Percentiles rank a stretch among this genome's conserved stretches.
Conservation (phyloP, 53 echinoderm and acorn worm species). For the Arbacia lixula region DNA sequence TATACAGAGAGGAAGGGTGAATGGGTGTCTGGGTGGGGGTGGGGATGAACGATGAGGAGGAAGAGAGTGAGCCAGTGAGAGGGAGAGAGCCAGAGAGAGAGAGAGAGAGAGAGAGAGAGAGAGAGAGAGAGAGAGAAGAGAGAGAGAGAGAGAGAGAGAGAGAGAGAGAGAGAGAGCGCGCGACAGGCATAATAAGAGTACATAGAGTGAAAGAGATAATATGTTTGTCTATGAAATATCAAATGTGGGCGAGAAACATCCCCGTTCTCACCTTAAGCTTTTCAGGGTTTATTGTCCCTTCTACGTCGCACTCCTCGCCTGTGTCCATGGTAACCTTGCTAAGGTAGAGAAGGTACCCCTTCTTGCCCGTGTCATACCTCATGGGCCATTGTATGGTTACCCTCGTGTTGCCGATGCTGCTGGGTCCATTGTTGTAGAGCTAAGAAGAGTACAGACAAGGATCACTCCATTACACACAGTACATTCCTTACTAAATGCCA, state of each 20-base stretch:
- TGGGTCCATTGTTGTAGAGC: slow-evolving; percentile 50
- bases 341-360: slow-evolving; percentile 15
- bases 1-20: too few relatives aligned
- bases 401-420: neutral
- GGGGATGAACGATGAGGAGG: too few relatives aligned
- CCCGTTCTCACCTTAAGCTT: neutral
- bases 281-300: slow-evolving; percentile 22
- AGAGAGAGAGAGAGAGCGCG: too few relatives aligned
- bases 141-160: too few relatives aligned
- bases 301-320: slow-evolving; percentile 19
- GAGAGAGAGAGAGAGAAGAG: too few relatives aligned
- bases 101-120: too few relatives aligned
- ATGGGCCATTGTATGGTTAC: slow-evolving; percentile 30
- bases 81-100: too few relatives aligned
- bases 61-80: too few relatives aligned
- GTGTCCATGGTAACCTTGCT: slow-evolving; percentile 12
- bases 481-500: too few relatives aligned
- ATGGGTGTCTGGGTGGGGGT: too few relatives aligned
- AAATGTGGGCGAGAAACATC: neutral
- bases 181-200: too few relatives aligned
- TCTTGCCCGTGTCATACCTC: neutral
- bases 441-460: neutral
- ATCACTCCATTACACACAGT: too few relatives aligned
- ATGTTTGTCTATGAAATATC: neutral
- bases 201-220: neutral